These are phyloP conservation scores for Dendroctonus valens DNA, from an alignment of 1,140 invertebrate genomes.

Conservation along the genomic window DNA sequence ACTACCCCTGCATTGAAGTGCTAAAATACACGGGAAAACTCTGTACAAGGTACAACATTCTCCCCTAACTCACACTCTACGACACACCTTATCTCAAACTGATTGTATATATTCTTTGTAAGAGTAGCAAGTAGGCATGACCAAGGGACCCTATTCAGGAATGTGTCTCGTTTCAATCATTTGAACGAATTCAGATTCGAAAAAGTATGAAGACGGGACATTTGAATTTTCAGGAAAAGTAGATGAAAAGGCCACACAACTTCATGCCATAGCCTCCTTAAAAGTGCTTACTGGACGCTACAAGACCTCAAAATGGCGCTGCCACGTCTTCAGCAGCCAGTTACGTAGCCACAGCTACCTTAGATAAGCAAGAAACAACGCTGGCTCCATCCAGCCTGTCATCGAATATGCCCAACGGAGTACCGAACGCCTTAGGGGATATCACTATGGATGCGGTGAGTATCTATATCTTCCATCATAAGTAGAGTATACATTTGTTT, in stretches of 20 bases:
- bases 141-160: no score
- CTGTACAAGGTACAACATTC: no score
- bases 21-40: no score
- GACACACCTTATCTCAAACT: no score
- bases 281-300: slow-evolving; percentile 87
- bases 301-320: slow-evolving; percentile 76
- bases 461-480: slow-evolving; percentile 7
- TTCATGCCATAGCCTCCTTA: slow-evolving; percentile 91
- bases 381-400: slow-evolving; percentile 55
- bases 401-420: slow-evolving; percentile 67
- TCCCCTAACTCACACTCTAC: no score
- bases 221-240: slow-evolving; percentile 77
- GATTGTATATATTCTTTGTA: no score
- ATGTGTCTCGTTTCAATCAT: no score
- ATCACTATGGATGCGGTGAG: slow-evolving; percentile 58
- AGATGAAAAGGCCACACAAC: slow-evolving; percentile 91
- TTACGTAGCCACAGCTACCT: slow-evolving; percentile 53
- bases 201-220: no score
- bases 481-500: neutral
- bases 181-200: no score
- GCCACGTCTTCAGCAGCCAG: slow-evolving; percentile 67
- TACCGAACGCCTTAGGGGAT: slow-evolving; percentile 58
- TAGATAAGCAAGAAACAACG: slow-evolving; percentile 52
- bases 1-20: no score
- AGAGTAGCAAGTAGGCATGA: no score